phyloP scores from a whole-genome alignment of 2,797 vertebrate genomes.

The Cynopterus sphinx region DNA sequence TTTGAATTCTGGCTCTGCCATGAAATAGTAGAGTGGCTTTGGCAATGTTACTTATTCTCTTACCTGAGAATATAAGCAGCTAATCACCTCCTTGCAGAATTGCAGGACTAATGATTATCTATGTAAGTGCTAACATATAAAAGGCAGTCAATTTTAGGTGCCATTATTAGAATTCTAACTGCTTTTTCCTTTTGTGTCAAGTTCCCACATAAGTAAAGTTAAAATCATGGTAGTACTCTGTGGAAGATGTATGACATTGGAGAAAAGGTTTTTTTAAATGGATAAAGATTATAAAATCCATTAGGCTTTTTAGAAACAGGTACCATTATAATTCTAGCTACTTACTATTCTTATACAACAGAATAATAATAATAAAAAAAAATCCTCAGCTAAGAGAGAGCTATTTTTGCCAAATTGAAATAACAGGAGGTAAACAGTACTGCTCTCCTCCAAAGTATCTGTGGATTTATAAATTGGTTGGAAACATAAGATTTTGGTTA shows the following conservation, averaged over 20 bases:
- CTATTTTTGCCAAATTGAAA: constrained; percentile 69
- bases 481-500: constrained; percentile 57
- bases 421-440: constrained; percentile 71
- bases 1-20: neutral
- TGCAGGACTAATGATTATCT: neutral
- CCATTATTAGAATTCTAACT: neutral
- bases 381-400: constrained; percentile 20
- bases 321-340: constrained; percentile 44
- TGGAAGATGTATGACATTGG: neutral
- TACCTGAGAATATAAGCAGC: neutral
- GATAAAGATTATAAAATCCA: neutral
- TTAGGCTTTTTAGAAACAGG: constrained; percentile 26
- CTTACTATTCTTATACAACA: constrained; percentile 24
- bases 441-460: constrained; percentile 47
- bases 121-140: neutral
- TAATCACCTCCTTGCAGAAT: neutral
- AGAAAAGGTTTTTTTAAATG: neutral
- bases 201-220: neutral
- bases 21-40: neutral
- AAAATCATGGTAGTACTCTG: neutral
- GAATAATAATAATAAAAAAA: constrained; percentile 46
- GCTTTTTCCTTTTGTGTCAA: neutral
- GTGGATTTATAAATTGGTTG: constrained; percentile 71
- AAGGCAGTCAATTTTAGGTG: neutral
- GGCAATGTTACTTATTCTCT: neutral